Evolutionary conservation across 2,113 vertebrate genomes (phyloP), one percentile per base, ranked within the genome.

Genomic region (Pterocles orientalis): DNA sequence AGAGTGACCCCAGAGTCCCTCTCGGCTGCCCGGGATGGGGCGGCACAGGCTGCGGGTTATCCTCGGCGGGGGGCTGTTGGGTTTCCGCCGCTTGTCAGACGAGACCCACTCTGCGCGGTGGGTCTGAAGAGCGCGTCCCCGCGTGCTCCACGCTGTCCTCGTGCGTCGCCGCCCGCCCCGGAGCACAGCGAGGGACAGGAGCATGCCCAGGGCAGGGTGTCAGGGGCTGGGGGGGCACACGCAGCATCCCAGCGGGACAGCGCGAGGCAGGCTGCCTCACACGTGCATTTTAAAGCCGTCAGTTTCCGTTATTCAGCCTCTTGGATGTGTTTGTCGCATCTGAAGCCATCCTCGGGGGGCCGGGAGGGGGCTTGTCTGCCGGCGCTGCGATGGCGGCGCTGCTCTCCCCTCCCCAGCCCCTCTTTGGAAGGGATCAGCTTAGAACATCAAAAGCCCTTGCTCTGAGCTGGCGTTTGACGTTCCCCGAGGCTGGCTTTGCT

Each of bases 231-330:
- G 16, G 34, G 0, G 3, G 14, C 47, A 10, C 12, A 2, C 2
- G 1, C 26, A 10, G 43, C 6, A 0, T 16, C 24, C 14, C 0
- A 10, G 47, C 6, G n/a, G 77, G 31, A 4, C 26, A 18, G 26
- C 1, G 16, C 18, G 18, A 39, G 76, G 62, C 33, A 23, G 26
- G 34, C 34, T 26, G 14, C 62, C 41, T 36, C 24, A 2, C 43
- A 31, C 23, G 12, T 45, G 28, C 51, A 5, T 24, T 39, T 45
- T 45, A 12, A 23, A 71, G 26, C 50, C 31, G 8, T 5, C 62
- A 24, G 48, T 21, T 85, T 6, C 26, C 9, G 60, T 33, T 18
- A 25, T 18, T 57, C 23, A 31, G 41, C 83, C 62, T 77, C 57
- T 47, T 3, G 1, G 6, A 29, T 25, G 7, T 3, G 23, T 77